Percentiles rank a stretch among this genome's conserved stretches.
Evolutionary conservation across 2,113 vertebrate genomes (phyloP).

Genomic region (Centrocercus urophasianus): DNA sequence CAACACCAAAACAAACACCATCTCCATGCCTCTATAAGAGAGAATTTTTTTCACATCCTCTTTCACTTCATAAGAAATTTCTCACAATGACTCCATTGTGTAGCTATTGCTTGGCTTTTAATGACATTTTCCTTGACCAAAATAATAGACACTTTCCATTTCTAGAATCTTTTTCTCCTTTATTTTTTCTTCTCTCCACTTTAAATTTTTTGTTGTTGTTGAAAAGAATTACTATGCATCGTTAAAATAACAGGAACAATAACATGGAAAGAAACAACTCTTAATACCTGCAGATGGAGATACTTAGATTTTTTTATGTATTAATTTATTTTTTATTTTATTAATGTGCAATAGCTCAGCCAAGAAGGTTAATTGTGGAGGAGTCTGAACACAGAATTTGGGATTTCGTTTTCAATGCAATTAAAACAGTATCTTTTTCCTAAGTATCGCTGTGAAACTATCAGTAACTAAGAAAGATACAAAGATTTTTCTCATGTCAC

Average conservation of each 20-base stretch:
- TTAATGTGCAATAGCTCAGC: not conserved
- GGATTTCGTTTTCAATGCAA: not conserved
- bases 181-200: not conserved
- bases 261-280: not conserved
- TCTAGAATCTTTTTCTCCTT: slow-evolving; percentile 29
- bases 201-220: not conserved
- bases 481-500: not conserved
- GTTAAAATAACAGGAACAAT: not conserved
- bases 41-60: slow-evolving; percentile 76
- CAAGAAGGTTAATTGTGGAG: not conserved
- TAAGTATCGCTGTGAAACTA: not conserved
- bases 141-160: slow-evolving; percentile 60
- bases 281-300: not conserved
- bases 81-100: slow-evolving; percentile 70
- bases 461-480: not conserved
- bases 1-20: slow-evolving; percentile 68
- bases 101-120: slow-evolving; percentile 40
- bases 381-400: not conserved
- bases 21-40: slow-evolving; percentile 45
- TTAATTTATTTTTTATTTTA: not conserved
- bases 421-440: not conserved
- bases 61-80: slow-evolving; percentile 75
- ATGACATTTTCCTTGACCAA: slow-evolving; percentile 30
- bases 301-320: not conserved
- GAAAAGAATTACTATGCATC: not conserved